Evolutionary conservation across 2,797 vertebrate genomes (phyloP).

Genomic region (Sebastolobus altivelis): DNA sequence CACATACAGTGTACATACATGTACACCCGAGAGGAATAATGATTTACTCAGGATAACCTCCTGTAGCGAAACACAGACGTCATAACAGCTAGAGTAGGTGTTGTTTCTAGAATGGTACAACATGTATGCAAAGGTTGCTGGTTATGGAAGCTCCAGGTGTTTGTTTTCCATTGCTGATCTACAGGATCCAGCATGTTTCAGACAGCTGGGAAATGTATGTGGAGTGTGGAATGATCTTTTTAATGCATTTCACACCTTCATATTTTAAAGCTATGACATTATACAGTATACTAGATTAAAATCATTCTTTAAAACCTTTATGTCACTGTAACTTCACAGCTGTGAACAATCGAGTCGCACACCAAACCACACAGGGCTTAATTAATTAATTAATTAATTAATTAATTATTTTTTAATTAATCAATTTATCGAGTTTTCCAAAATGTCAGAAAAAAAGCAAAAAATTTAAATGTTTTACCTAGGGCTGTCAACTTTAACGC

Average conservation of each 20-base stretch:
- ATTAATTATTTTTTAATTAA: background rate
- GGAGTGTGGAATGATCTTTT: background rate
- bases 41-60: conserved; percentile 39
- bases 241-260: background rate
- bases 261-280: background rate
- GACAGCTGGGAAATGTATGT: background rate
- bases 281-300: background rate
- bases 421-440: background rate
- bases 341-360: too few species aligned
- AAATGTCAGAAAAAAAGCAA: background rate
- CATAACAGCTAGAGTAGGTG: background rate
- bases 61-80: background rate
- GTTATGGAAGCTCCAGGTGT: background rate
- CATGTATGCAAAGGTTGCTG: conserved; percentile 12
- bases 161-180: conserved; percentile 19
- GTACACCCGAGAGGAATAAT: background rate
- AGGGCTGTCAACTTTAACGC: too few species aligned
- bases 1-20: conserved; percentile 9
- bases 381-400: background rate
- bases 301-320: background rate
- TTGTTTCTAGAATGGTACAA: conserved; percentile 4
- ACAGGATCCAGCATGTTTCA: background rate
- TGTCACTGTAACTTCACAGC: background rate
- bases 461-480: too few species aligned
- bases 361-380: background rate